Percentiles rank a stretch among this genome's conserved stretches.
Evolutionary conservation across 1,140 invertebrate species (phyloP).

Genomic region (Belonocnema kinseyi): DNA sequence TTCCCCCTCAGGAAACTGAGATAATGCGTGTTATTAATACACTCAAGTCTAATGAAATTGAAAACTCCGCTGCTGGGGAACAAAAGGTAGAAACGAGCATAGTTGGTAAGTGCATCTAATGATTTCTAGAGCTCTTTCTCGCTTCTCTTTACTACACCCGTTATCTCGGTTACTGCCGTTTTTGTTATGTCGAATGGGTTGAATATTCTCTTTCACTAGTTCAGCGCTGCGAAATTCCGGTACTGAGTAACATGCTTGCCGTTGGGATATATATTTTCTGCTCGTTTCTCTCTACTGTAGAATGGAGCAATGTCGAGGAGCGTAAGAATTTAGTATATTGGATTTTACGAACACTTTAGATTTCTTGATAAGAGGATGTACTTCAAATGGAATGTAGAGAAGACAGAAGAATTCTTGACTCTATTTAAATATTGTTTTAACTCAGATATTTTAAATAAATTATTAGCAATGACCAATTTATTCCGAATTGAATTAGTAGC

Average conservation of each 20-base stretch:
- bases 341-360: too few relatives aligned
- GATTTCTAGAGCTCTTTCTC: slow-evolving; percentile 20
- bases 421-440: too few relatives aligned
- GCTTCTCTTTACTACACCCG: slow-evolving; percentile 20
- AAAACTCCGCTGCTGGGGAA: slow-evolving; percentile 16
- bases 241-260: slow-evolving; percentile 7
- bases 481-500: too few relatives aligned
- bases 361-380: too few relatives aligned
- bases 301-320: not conserved
- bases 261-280: slow-evolving; percentile 7
- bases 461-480: too few relatives aligned
- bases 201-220: slow-evolving; percentile 28
- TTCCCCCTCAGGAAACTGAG: slow-evolving; percentile 1
- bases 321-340: too few relatives aligned
- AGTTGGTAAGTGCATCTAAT: slow-evolving; percentile 30
- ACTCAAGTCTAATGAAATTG: slow-evolving; percentile 28
- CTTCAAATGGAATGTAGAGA: too few relatives aligned
- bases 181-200: slow-evolving; percentile 19
- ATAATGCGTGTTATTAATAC: slow-evolving; percentile 32
- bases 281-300: not conserved
- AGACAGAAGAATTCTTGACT: too few relatives aligned
- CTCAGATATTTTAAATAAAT: too few relatives aligned
- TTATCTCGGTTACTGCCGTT: slow-evolving; percentile 22
- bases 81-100: not conserved
- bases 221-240: slow-evolving; percentile 4